These are phyloP conservation scores for Holocentrus rufus DNA, from an alignment of 2,797 vertebrate genomes.

Conservation along the genomic window DNA sequence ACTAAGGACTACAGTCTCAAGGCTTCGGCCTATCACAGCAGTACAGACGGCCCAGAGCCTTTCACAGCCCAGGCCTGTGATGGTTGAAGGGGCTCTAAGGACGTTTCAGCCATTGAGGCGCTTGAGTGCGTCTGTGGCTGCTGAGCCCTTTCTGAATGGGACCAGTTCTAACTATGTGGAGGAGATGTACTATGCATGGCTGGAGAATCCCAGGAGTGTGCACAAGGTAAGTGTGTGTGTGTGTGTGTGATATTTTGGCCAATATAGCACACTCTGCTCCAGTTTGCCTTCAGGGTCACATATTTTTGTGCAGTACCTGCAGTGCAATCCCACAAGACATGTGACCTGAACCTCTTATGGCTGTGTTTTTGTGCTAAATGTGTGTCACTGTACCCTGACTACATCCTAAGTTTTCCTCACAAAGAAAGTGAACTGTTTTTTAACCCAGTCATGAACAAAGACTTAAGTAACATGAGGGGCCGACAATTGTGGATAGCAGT, in stretches of 20 bases:
- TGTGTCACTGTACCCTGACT: background rate
- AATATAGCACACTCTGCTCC: background rate
- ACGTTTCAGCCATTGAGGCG: constrained; percentile 84
- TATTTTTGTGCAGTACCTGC: background rate
- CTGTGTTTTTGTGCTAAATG: background rate
- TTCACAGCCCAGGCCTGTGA: constrained; percentile 73
- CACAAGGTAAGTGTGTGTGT: constrained; percentile 88
- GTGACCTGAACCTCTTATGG: too few species aligned
- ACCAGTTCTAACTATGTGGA: constrained; percentile 96
- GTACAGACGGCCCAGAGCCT: constrained; percentile 82
- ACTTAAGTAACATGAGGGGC: too few species aligned
- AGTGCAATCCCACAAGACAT: too few species aligned
- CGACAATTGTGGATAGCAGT: too few species aligned
- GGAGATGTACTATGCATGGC: constrained; percentile 96
- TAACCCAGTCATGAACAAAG: too few species aligned
- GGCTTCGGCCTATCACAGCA: constrained; percentile 86
- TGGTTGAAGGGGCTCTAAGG: constrained; percentile 69
- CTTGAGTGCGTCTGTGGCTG: constrained; percentile 83
- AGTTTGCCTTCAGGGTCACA: background rate
- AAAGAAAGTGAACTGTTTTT: too few species aligned
- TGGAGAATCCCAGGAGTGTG: constrained; percentile 94
- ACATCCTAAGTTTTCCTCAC: background rate
- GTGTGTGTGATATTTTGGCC: background rate
- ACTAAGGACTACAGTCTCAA: constrained; percentile 90
- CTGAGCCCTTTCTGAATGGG: constrained; percentile 93